These are phyloP conservation scores for Ormia ochracea DNA, from an alignment of 2,888 invertebrate species.

Conservation along the genomic window DNA sequence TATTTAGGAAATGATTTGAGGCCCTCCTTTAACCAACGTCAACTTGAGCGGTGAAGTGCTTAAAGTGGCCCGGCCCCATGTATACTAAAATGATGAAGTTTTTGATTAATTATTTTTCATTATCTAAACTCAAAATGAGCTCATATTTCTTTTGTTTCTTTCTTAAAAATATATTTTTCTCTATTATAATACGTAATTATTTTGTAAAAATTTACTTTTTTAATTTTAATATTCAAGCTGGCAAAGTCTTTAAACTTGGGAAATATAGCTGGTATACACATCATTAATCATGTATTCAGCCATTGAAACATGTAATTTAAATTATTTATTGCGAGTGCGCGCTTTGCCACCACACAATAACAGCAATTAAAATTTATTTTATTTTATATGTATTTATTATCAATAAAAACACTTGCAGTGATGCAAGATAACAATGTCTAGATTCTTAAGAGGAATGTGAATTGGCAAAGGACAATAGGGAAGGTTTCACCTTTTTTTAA, in stretches of 20 bases:
- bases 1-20: too few relatives aligned
- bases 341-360: background rate
- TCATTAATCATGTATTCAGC: background rate
- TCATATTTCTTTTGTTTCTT: too few relatives aligned
- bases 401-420: background rate
- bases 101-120: too few relatives aligned
- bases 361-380: background rate
- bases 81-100: too few relatives aligned
- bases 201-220: background rate
- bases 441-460: background rate
- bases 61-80: too few relatives aligned
- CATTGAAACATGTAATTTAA: background rate
- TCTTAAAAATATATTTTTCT: too few relatives aligned
- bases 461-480: too few relatives aligned
- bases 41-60: too few relatives aligned
- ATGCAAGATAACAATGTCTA: background rate
- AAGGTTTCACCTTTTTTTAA: too few relatives aligned
- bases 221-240: background rate
- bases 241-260: background rate
- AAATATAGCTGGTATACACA: background rate
- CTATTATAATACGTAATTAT: background rate
- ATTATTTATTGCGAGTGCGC: background rate
- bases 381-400: conserved; percentile 3
- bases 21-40: too few relatives aligned
- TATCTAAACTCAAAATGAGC: too few relatives aligned